Evolutionary conservation across 2,797 vertebrate species (phyloP), one percentile per base, ranked within the genome.

Genomic region (Fratercula arctica): DNA sequence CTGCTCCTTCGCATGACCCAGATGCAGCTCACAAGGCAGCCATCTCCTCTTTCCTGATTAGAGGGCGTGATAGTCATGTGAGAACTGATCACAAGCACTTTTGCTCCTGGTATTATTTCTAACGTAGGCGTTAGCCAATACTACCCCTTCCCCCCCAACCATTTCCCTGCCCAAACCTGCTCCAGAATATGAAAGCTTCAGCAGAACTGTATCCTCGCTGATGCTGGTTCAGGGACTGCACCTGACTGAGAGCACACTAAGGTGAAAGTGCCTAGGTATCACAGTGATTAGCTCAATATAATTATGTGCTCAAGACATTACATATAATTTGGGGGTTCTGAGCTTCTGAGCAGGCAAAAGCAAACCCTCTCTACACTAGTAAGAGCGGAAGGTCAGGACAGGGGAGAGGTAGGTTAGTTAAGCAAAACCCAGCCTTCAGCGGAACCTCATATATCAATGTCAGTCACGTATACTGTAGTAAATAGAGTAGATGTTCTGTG

Each of bases 281-380:
- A 25, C 43, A 59, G 50, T 2, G 51, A 94, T 94, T 94, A 94
- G 50, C 76, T 87, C 39, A 63, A 63, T 90, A 45, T 74, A 90
- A 90, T 93, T 84, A 93, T 61, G n/a, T 79, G 53, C 63, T 94
- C 72, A 92, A 95, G 85, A 85, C 73, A 67, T 63, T 90, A 41
- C 31, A 70, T 80, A 45, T 93, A 87, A 94, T 87, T 76, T 73
- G 85, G 60, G 35, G 33, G 46, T 90, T 94, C 63, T 61, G 50
- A 82, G 56, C 33, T 93, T 73, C 69, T 61, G 45, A 91, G 57
- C 35, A 80, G 59, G 74, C 66, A 85, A 84, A 94, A 86, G 41
- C 45, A 94, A 96, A 93, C 81, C 3, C 66, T 67, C 18, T 89
- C 50, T 50, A 48, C 8, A 2, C 20, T 63, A 43, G 29, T 77